Conservation (phyloP, 2,797 vertebrate species). For the Lepilemur ruficaudatus region DNA sequence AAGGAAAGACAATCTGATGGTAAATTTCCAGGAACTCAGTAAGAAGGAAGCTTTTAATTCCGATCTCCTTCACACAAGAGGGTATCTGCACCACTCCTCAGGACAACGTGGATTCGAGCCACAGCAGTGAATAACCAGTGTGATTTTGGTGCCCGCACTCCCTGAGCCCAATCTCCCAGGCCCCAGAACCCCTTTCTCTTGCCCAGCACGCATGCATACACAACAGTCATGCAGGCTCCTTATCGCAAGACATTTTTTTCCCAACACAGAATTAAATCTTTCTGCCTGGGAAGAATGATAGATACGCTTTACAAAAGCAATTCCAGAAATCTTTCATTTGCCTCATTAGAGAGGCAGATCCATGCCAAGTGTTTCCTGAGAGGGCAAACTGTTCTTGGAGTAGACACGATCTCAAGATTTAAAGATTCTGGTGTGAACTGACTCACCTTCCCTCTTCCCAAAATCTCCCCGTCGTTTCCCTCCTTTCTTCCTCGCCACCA, state of each 20-base stretch:
- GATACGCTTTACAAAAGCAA: neutral
- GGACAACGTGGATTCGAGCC: neutral
- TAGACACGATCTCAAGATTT: neutral
- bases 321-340: neutral
- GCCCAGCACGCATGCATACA: neutral
- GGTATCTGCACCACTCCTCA: neutral
- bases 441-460: neutral
- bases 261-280: constrained; percentile 1
- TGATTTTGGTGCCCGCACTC: neutral
- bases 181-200: neutral
- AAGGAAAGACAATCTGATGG: neutral
- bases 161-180: neutral
- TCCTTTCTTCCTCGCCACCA: neutral
- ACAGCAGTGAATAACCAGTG: neutral
- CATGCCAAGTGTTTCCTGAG: neutral
- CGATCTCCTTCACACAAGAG: neutral
- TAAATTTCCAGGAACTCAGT: neutral
- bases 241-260: neutral
- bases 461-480: neutral
- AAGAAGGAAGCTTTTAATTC: neutral
- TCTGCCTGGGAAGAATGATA: neutral
- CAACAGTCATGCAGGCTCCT: neutral
- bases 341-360: neutral
- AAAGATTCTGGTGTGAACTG: neutral
- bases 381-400: neutral